Conservation (phyloP, 2,113 vertebrate species). For the Sinocyclocheilus rhinocerous region DNA sequence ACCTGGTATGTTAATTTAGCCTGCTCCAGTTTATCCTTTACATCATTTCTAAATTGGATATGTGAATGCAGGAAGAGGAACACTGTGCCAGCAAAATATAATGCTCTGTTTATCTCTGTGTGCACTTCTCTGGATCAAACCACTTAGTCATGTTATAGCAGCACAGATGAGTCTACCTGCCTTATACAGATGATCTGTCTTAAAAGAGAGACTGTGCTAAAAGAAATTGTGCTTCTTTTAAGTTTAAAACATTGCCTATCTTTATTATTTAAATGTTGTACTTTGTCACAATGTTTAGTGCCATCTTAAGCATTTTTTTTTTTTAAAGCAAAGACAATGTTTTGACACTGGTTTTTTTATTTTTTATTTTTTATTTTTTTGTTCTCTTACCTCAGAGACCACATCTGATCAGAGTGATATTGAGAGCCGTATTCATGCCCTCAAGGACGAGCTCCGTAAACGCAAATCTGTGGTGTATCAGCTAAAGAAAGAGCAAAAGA, state of each 20-base stretch:
- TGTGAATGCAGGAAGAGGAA: background rate
- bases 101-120: constrained; percentile 61
- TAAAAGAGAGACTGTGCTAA: background rate
- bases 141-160: constrained; percentile 53
- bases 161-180: background rate
- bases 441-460: constrained; percentile 90
- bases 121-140: constrained; percentile 63
- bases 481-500: constrained; percentile 94
- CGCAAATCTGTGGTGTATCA: constrained; percentile 90
- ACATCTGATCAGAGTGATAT: constrained; percentile 95
- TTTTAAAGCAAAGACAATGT: background rate
- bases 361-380: background rate
- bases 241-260: background rate
- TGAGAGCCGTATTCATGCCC: constrained; percentile 88
- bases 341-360: background rate
- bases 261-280: constrained; percentile 11
- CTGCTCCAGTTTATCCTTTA: background rate
- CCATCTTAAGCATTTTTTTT: constrained; percentile 16
- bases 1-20: background rate
- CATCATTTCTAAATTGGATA: background rate
- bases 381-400: constrained; percentile 77
- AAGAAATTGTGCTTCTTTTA: background rate
- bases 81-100: constrained; percentile 53
- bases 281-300: background rate
- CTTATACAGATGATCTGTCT: background rate